Percentiles rank a stretch among this genome's conserved stretches.
phyloP scores from a whole-genome alignment of 2,113 vertebrate species.

The Mustelus asterias region DNA sequence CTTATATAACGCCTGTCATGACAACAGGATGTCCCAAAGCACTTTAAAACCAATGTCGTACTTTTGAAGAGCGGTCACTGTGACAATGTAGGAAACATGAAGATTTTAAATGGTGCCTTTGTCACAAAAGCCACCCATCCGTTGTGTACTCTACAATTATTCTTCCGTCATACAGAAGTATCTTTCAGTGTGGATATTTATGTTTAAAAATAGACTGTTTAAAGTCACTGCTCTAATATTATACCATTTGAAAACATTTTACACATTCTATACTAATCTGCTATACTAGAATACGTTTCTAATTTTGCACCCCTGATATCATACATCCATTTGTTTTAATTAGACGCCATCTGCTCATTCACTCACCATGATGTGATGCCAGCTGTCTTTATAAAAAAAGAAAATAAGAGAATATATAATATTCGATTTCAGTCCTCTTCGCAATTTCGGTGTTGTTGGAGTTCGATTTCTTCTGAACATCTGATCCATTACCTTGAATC shows the following conservation, averaged over 20 bases:
- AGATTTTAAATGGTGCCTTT: not conserved
- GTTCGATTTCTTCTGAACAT: not conserved
- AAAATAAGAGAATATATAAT: slow-evolving; percentile 12
- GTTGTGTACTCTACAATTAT: not conserved
- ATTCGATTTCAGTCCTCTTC: not conserved
- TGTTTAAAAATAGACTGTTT: slow-evolving; percentile 14
- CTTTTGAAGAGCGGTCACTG: not conserved
- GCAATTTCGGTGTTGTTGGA: not conserved
- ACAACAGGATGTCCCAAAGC: not conserved
- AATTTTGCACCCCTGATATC: not conserved
- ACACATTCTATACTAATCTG: not conserved
- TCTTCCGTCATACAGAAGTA: not conserved
- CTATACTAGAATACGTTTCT: not conserved
- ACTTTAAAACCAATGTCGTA: not conserved
- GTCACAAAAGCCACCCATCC: not conserved
- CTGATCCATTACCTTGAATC: not conserved
- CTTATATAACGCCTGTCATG: not conserved
- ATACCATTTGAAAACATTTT: not conserved
- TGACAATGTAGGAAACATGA: too few relatives aligned
- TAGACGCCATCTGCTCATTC: not conserved
- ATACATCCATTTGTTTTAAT: slow-evolving; percentile 35
- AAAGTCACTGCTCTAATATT: not conserved
- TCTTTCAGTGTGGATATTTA: not conserved
- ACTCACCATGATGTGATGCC: not conserved
- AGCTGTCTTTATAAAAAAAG: slow-evolving; percentile 10